Conservation (phyloP, 2,888 invertebrate species). For the Carabus problematicus region DNA sequence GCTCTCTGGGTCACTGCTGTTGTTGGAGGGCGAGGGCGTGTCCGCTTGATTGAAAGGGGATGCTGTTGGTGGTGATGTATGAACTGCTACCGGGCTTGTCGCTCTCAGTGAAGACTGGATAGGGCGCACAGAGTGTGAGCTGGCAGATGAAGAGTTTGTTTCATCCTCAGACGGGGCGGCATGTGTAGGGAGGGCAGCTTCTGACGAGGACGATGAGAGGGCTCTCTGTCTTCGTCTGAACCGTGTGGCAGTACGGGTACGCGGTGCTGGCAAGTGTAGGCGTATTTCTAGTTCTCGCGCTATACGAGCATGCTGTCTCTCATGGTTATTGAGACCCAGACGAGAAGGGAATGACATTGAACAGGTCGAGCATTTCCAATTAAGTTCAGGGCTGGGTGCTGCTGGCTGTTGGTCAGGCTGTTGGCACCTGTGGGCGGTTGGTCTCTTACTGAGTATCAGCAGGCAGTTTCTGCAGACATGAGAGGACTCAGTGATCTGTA, state of each 20-base stretch:
- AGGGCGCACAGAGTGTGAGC: slow-evolving; percentile 7
- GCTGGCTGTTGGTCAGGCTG: not conserved
- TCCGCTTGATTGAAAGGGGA: no score
- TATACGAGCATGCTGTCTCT: not conserved
- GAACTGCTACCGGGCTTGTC: no score
- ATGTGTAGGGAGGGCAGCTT: no score
- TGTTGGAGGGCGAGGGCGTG: no score
- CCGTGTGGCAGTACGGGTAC: no score
- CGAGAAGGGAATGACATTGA: not conserved
- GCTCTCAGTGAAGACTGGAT: slow-evolving; percentile 2
- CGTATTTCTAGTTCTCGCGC: not conserved
- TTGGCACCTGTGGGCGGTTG: not conserved
- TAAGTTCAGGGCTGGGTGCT: no score
- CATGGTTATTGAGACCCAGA: not conserved
- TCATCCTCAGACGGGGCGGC: no score
- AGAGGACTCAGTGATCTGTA: not conserved
- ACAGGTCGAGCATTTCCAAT: not conserved
- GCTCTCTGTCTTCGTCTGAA: no score
- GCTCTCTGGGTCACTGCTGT: not conserved
- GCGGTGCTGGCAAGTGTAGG: not conserved
- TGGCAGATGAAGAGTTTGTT: no score
- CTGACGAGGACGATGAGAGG: no score
- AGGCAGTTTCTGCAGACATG: slow-evolving; percentile 1
- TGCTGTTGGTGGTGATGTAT: no score
- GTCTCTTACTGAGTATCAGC: not conserved